Base-by-base conservation (phyloP, 2,888 invertebrate genomes). In the Chromoteleia sp. region DNA sequence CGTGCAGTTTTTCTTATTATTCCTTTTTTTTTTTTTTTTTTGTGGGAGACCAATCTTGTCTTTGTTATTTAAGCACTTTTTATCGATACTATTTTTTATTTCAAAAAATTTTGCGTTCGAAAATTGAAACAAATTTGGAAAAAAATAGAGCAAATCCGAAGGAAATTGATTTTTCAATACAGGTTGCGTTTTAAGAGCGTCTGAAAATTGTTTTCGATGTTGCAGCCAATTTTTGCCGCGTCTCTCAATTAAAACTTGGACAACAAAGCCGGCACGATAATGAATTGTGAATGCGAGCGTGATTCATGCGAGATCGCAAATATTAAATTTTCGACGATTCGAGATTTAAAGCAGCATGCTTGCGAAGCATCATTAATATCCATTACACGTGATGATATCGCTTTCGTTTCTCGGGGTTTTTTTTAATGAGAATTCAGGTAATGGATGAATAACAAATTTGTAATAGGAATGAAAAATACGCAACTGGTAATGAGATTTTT, bases 331-430 rank as follows among this genome's bases (percentile, higher is more conserved):
- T 15, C 59, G 25, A 59, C 59, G 43, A 59, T 59, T 59, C 43
- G 15, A 17, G 29, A 67, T 67, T 52, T 54, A 54, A 67, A 52
- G 36, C 17, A 48, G 3, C 12, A 3, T 3, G 12, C 36, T 36
- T 14, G 1, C 65, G 65, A 50, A 39, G 39, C 65, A 39, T 50
- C 65, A 8, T 65, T 65, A 65, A 65, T 65, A 52, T 65, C 50
- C 65, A 65, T 65, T 65, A 65, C 15, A 25, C 21, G 50, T 14
- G 39, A 65, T 65, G n/a, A 48, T 63, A 50, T 50, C 33, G 63
- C 36, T 19, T 63, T 48, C 50, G 39, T 21, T 65, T 65, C 36
- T 63, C 36, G n/a, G 12, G 4, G n/a, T 56, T 56, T 56, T 54
- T 54, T n/a, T n/a, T n/a, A n/a, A n/a, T n/a, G n/a, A 54, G 2